A percentile compares a stretch with the other conserved stretches of the same genome.
phyloP scores from a whole-genome alignment of 2,888 invertebrate species.

The Meloe dianella region DNA sequence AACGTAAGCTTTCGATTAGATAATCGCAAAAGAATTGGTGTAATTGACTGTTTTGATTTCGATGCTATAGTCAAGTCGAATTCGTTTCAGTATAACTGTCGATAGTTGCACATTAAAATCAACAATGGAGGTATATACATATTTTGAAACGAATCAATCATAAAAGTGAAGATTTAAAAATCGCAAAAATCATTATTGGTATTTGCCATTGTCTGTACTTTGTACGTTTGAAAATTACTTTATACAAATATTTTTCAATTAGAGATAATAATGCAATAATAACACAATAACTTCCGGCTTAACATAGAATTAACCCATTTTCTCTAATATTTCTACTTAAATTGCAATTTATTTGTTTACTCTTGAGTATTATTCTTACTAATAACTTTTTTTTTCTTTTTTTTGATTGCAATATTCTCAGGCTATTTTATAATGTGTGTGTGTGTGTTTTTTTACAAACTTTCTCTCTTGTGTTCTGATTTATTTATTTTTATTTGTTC shows the following conservation, averaged over 20 bases:
- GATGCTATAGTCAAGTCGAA: not conserved
- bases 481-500: not conserved
- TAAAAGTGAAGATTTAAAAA: not conserved
- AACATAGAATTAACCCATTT: not conserved
- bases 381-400: not conserved
- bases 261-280: not conserved
- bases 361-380: too few relatives aligned
- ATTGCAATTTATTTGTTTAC: not conserved
- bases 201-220: not conserved
- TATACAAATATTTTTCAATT: not conserved
- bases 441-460: not conserved
- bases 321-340: not conserved
- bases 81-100: too few relatives aligned
- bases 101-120: too few relatives aligned
- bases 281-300: slow-evolving; percentile 1
- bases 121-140: too few relatives aligned
- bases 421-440: not conserved
- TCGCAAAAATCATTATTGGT: not conserved
- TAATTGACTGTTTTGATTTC: too few relatives aligned
- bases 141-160: too few relatives aligned
- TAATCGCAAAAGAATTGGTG: too few relatives aligned
- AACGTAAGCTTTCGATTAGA: too few relatives aligned
- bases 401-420: not conserved
- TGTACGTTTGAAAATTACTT: not conserved
- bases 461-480: not conserved